Base-by-base conservation (phyloP, 2,888 invertebrate genomes). In the Epistrophe eligans region DNA sequence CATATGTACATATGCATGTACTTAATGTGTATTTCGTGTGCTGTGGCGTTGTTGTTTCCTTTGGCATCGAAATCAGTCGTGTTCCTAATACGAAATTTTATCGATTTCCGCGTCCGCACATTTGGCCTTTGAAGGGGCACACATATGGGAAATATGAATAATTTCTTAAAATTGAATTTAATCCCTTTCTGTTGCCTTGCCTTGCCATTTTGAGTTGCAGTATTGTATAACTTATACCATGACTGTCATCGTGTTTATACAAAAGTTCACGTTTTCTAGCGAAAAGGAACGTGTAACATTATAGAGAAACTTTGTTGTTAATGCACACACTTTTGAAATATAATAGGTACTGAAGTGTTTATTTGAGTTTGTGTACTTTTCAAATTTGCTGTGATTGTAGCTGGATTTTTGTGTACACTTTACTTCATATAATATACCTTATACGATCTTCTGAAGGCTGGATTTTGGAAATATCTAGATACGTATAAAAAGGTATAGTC, bases 111-210 rank as follows among this genome's bases (percentile, higher is more conserved):
- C 66, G 67, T 74, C 57, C 57, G 62, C 66, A 72, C 72, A 77
- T 67, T 84, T 45, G 19, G 50, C 67, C 73, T 70, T 55, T 55
- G 70, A 43, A n/a, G 73, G 73, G 70, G 70, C 67, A 35, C 35
- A 62, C 58, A 73, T 35, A 85, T 84, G 77, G 66, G 24, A 64
- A 74, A 77, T 85, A 85, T 82, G 82, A 82, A 85, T 85, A 85
- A 82, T 82, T 85, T 74, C 77, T 82, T 82, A 74, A 79, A 85
- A 82, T 85, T 82, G 85, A 85, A 82, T 82, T 85, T 85, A 73
- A 85, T 45, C 76, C 19, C 15, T 43, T 71, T 71, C 45, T 1
- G 3, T 24, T 24, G 24, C 24, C n/a, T 19, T 45, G 28, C 0
- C 6, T 15, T 57, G 15, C 15, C 13, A 32, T 13, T 50, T 48